These are phyloP conservation scores for Danio kyathit DNA, from an alignment of 2,797 vertebrate species.

Conservation along the genomic window DNA sequence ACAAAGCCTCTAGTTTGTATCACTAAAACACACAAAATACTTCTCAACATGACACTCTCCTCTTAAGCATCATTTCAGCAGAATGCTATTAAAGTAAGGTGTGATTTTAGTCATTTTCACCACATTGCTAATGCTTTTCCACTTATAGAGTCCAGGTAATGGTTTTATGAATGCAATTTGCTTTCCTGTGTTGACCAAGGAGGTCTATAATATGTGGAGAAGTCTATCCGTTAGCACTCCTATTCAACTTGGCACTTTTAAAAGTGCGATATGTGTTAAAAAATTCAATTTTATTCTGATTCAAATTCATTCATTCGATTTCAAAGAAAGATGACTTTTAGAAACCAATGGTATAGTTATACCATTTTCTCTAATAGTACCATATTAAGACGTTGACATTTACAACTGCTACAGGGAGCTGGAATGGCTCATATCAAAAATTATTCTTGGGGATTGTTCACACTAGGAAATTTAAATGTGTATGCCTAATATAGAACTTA, in stretches of 20 bases:
- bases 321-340: not conserved
- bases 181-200: not conserved
- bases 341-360: too few relatives aligned
- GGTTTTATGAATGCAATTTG: slow-evolving; percentile 21
- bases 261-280: not conserved
- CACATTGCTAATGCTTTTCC: slow-evolving; percentile 5
- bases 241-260: not conserved
- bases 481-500: too few relatives aligned
- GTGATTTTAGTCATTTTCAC: slow-evolving; percentile 16
- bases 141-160: not conserved
- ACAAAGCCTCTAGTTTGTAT: not conserved
- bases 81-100: slow-evolving; percentile 20
- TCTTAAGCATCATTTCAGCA: slow-evolving; percentile 19
- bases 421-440: not conserved
- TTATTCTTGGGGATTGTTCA: not conserved
- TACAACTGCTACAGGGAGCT: not conserved
- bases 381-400: not conserved
- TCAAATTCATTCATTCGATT: not conserved
- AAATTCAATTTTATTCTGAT: too few relatives aligned
- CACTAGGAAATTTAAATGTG: too few relatives aligned
- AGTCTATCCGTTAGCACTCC: not conserved
- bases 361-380: too few relatives aligned
- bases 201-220: slow-evolving; percentile 5
- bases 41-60: not conserved
- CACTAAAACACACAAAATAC: not conserved